phyloP scores from a whole-genome alignment of 1,140 invertebrate species.

The Gonioctena quinquepunctata region DNA sequence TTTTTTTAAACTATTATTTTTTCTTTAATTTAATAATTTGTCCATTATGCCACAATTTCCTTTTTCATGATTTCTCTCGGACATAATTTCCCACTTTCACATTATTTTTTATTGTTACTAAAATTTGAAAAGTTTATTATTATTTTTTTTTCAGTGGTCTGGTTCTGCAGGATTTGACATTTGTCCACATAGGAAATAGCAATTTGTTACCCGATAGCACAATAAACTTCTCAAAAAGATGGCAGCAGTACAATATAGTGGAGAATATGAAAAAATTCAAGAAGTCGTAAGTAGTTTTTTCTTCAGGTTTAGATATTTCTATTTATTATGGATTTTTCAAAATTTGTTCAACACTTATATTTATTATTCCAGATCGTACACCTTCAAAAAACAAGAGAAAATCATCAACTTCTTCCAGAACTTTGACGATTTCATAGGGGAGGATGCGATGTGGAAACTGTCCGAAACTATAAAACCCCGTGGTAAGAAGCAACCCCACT shows the following conservation, averaged over 20 bases:
- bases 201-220: slow-evolving; percentile 85
- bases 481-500: slow-evolving; percentile 60
- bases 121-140: background rate
- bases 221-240: slow-evolving; percentile 96
- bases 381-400: slow-evolving; percentile 88
- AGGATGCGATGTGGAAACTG: slow-evolving; percentile 97
- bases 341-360: too few species aligned
- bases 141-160: slow-evolving; percentile 77
- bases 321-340: too few species aligned
- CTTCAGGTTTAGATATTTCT: background rate
- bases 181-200: slow-evolving; percentile 96
- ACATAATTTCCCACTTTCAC: too few species aligned
- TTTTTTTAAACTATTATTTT: too few species aligned
- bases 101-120: too few species aligned
- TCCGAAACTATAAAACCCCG: slow-evolving; percentile 95
- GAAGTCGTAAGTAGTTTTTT: slow-evolving; percentile 73
- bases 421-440: slow-evolving; percentile 92
- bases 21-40: too few species aligned
- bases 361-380: slow-evolving; percentile 73
- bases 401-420: slow-evolving; percentile 96
- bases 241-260: slow-evolving; percentile 97
- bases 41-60: too few species aligned
- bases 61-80: too few species aligned
- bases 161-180: slow-evolving; percentile 97
- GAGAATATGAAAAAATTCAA: slow-evolving; percentile 97